Evolutionary conservation across 2,888 invertebrate genomes (phyloP).

Genomic region (Nasonovia ribisnigri): DNA sequence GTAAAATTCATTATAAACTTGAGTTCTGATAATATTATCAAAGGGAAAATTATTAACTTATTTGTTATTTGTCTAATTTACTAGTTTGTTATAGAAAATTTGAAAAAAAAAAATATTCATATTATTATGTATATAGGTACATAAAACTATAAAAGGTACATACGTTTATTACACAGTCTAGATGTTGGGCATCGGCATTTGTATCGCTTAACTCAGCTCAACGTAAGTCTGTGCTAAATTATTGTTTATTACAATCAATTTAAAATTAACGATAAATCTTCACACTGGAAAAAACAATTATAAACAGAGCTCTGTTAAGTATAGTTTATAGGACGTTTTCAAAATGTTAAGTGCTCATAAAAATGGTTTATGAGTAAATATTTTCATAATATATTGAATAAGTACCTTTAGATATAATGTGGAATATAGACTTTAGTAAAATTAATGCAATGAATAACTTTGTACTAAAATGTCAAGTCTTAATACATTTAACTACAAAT

Average conservation of each 20-base stretch:
- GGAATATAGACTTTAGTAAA: background rate
- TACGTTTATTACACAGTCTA: background rate
- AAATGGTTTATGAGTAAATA: constrained; percentile 11
- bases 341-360: constrained; percentile 15
- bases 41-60: background rate
- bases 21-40: background rate
- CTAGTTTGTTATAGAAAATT: background rate
- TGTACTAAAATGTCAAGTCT: background rate
- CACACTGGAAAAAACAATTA: constrained; percentile 1
- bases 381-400: constrained; percentile 19
- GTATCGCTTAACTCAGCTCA: background rate
- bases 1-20: background rate
- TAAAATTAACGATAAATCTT: constrained; percentile 7
- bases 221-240: background rate
- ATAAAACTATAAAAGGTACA: background rate
- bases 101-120: background rate
- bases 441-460: background rate
- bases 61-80: background rate
- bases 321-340: background rate
- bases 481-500: constrained; percentile 1
- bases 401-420: background rate
- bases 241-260: constrained; percentile 3
- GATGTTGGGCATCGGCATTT: background rate
- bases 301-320: background rate
- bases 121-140: background rate